Conservation (phyloP, 92 coral and sea anemone genomes). For the Palythoa caribaeorum region DNA sequence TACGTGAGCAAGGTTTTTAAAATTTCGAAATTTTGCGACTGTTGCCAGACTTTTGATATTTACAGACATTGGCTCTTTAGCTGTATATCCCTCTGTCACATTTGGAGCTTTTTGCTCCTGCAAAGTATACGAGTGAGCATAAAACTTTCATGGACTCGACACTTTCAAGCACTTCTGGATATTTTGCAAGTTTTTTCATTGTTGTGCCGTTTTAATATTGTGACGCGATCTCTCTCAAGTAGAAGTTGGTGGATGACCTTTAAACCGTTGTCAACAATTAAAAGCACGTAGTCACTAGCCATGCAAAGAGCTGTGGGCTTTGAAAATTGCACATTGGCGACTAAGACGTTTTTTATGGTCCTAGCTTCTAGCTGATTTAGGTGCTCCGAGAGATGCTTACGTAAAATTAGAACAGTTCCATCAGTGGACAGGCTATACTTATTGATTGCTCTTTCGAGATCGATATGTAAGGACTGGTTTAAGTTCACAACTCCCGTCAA, state of each 20-base stretch:
- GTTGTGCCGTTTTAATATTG: constrained; percentile 26
- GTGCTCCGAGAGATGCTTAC: neutral
- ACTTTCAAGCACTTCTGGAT: too few species aligned
- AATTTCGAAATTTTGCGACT: too few species aligned
- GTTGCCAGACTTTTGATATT: constrained; percentile 22
- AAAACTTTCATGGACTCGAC: too few species aligned
- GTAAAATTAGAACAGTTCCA: neutral
- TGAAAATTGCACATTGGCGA: neutral
- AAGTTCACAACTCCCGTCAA: neutral
- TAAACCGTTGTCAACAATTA: neutral
- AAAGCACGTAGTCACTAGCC: constrained; percentile 45
- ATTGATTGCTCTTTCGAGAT: neutral
- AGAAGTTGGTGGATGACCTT: constrained; percentile 13
- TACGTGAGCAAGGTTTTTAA: too few species aligned
- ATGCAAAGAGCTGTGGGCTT: constrained; percentile 37
- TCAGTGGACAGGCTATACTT: neutral
- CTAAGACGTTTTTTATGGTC: neutral
- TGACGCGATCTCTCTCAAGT: constrained; percentile 40
- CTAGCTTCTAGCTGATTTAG: too few species aligned
- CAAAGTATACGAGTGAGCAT: too few species aligned
- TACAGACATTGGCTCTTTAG: too few species aligned
- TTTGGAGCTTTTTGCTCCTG: neutral
- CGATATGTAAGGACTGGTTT: neutral
- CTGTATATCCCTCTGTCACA: constrained; percentile 57
- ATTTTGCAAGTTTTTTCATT: neutral